phyloP scores from a whole-genome alignment of 2,113 vertebrate species.

The Hippocampus mohnikei region DNA sequence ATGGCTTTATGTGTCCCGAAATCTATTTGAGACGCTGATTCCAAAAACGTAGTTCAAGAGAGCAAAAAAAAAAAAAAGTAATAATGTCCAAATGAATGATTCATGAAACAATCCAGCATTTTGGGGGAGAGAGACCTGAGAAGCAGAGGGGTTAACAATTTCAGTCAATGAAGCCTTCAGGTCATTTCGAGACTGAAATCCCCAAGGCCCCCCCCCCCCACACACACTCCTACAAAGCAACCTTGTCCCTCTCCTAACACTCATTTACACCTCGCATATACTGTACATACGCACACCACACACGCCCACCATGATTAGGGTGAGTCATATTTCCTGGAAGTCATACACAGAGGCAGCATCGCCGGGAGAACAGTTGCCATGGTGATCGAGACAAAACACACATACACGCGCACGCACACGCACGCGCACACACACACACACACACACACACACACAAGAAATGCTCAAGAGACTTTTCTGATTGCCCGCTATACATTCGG shows the following conservation, averaged over 20 bases:
- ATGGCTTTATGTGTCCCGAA: too few species aligned
- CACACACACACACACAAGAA: neutral
- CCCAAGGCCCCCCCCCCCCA: too few species aligned
- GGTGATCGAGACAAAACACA: constrained; percentile 48
- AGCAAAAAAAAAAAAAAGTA: neutral
- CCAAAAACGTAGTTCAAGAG: neutral
- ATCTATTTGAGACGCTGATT: too few species aligned
- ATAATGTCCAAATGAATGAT: neutral
- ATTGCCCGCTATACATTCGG: constrained; percentile 39
- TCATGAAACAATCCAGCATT: neutral
- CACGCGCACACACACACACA: neutral
- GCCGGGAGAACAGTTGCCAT: constrained; percentile 61
- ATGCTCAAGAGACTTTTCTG: constrained; percentile 35
- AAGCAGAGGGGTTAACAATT: neutral
- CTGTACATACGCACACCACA: constrained; percentile 11
- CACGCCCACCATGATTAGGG: constrained; percentile 23
- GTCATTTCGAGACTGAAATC: neutral
- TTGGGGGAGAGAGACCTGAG: neutral
- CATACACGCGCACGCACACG: neutral
- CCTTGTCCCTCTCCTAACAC: constrained; percentile 8
- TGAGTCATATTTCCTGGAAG: constrained; percentile 51
- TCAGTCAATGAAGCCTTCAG: neutral
- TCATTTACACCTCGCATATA: constrained; percentile 22
- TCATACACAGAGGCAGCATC: constrained; percentile 58
- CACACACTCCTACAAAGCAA: neutral